Percentiles rank a stretch among this genome's conserved stretches.
These are phyloP conservation scores for Monopis laevigella DNA, from an alignment of 2,888 invertebrate genomes.

Conservation along the genomic window DNA sequence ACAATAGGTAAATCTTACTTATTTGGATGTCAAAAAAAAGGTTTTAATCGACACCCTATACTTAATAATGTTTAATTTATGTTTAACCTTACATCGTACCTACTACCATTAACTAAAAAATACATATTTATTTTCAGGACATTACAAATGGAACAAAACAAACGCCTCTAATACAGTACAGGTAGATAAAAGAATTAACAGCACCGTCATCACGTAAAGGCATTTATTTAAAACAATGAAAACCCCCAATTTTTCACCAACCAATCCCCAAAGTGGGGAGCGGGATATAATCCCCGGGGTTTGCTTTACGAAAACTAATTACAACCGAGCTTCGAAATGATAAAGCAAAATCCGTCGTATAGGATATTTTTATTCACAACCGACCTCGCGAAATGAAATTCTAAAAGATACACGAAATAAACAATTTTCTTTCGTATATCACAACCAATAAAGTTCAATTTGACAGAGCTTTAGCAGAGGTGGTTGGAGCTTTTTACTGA, in stretches of 20 bases:
- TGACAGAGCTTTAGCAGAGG: not conserved
- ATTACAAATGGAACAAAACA: too few species aligned
- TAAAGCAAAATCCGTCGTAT: slow-evolving; percentile 66
- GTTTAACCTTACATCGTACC: too few species aligned
- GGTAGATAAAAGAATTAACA: not conserved
- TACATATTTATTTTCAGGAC: too few species aligned
- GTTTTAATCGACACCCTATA: too few species aligned
- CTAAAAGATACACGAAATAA: slow-evolving; percentile 21
- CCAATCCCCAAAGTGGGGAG: slow-evolving; percentile 2
- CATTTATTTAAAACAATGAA: slow-evolving; percentile 56
- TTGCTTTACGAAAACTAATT: slow-evolving; percentile 62
- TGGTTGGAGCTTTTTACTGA: slow-evolving; percentile 7
- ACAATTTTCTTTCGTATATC: slow-evolving; percentile 23
- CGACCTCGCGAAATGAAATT: slow-evolving; percentile 51
- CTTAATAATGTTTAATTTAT: too few species aligned
- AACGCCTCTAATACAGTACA: too few species aligned
- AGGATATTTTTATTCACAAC: slow-evolving; percentile 61
- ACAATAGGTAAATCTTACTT: too few species aligned
- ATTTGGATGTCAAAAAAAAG: too few species aligned
- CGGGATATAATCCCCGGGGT: slow-evolving; percentile 22
- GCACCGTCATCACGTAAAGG: slow-evolving; percentile 36
- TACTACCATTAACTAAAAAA: too few species aligned
- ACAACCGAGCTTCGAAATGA: slow-evolving; percentile 59
- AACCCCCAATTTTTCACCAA: slow-evolving; percentile 55
- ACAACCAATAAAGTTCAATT: slow-evolving; percentile 12